Evolutionary conservation across 1,140 invertebrate species (phyloP), one percentile per base, ranked within the genome.

Genomic region (Bradysia coprophila): DNA sequence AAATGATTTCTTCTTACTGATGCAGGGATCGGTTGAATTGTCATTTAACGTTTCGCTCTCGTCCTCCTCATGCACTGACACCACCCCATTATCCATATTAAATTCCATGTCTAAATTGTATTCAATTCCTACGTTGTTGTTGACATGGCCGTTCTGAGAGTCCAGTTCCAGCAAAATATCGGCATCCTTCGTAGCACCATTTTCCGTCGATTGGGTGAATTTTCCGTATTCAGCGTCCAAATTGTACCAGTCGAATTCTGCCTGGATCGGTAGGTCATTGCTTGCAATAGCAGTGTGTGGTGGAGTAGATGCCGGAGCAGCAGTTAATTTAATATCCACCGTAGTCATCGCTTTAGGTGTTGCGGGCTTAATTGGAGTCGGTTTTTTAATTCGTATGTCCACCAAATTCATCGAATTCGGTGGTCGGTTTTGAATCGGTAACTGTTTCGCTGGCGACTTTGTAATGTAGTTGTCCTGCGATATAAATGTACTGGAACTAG

Each of bases 181-280:
- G 21, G 5, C 15, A 31, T 32, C 21, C 33, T 32, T 21, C 10
- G 47, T 34, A 28, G 43, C 45, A 19, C 34, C 34, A n/a, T n/a
- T n/a, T n/a, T n/a, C n/a, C n/a, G n/a, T n/a, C 10, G 44, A 42
- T 21, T 34, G 48, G 24, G 23, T 24, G 40, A 42, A 46, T 40
- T 45, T 49, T n/a, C 57, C 54, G 45, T 54, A 60, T 42, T 60
- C 57, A n/a, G 46, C 56, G 46, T 60, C 57, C 34, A 60, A 46
- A 46, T 60, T 60, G 42, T 60, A 60, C 57, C 56, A 59, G 45
- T 60, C 57, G 21, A 60, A 60, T 40, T 60, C 57, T 2, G 54
- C 54, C 39, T 59, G 55, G 6, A 60, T 43, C 0, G 56, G 54
- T 3, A 46, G 36, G n/a, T 38, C 3, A 13, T 34, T 9, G 21